phyloP scores from a whole-genome alignment of 2,113 vertebrate genomes.

The Columba janthina region DNA sequence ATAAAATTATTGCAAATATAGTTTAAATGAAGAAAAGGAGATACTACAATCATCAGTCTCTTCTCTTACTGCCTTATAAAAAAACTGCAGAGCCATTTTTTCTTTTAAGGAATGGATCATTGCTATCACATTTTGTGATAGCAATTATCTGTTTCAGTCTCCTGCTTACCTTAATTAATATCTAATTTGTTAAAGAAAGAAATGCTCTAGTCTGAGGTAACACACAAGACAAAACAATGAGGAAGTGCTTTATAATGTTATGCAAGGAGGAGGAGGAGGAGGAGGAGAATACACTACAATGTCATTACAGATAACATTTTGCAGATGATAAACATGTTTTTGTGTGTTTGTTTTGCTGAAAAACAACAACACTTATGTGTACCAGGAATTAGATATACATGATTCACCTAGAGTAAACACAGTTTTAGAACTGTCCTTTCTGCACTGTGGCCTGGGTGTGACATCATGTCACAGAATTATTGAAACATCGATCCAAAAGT shows the following conservation, averaged over 20 bases:
- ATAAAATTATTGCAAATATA: not conserved
- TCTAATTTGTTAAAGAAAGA: conserved; percentile 54
- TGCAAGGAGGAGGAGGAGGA: not conserved
- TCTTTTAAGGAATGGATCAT: conserved; percentile 5
- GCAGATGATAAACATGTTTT: not conserved
- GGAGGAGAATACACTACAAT: not conserved
- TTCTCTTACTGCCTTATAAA: not conserved
- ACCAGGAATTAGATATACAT: not conserved
- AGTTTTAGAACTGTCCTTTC: not conserved
- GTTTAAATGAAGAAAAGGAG: not conserved
- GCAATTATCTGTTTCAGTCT: conserved; percentile 47
- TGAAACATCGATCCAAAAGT: not conserved
- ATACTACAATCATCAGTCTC: not conserved
- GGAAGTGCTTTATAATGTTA: not conserved
- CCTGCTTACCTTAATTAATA: conserved; percentile 67
- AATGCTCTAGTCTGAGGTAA: conserved; percentile 39
- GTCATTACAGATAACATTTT: not conserved
- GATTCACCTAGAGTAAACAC: not conserved
- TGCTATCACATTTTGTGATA: conserved; percentile 6
- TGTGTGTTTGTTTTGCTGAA: not conserved
- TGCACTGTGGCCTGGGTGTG: not conserved
- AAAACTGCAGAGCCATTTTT: not conserved
- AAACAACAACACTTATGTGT: not conserved
- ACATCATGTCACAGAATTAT: not conserved
- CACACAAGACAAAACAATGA: conserved; percentile 3